phyloP scores from a whole-genome alignment of 2,888 invertebrate genomes.

The Archips xylosteana region DNA sequence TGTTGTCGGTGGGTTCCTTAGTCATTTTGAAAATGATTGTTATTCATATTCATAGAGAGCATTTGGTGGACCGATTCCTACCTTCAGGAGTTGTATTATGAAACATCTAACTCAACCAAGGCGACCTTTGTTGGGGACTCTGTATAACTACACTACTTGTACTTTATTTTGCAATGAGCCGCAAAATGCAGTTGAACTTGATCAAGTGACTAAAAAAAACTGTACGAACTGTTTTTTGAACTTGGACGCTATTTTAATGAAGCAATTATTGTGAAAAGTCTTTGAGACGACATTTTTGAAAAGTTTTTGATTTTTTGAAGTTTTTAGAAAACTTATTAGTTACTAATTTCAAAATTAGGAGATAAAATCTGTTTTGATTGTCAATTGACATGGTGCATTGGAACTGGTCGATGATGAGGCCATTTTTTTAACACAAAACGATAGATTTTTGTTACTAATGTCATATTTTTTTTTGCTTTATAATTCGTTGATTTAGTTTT shows the following conservation, averaged over 20 bases:
- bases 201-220: neutral
- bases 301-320: neutral
- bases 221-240: slow-evolving; percentile 11
- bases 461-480: neutral
- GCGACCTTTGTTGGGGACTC: too few species aligned
- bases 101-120: too few species aligned
- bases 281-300: neutral
- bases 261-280: slow-evolving; percentile 22
- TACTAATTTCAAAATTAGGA: neutral
- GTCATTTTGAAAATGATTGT: too few species aligned
- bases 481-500: neutral
- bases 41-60: too few species aligned
- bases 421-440: neutral
- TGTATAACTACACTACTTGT: neutral
- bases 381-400: neutral
- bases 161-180: neutral
- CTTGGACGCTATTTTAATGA: slow-evolving; percentile 35
- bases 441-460: neutral
- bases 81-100: too few species aligned
- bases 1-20: too few species aligned
- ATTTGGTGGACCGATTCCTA: too few species aligned
- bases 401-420: neutral
- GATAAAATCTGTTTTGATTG: neutral
- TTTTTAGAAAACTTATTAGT: neutral
- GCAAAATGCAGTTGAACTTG: slow-evolving; percentile 10